Evolutionary conservation across 2,113 vertebrate genomes (phyloP), one percentile per base, ranked within the genome.

Genomic region (Clarias gariepinus): DNA sequence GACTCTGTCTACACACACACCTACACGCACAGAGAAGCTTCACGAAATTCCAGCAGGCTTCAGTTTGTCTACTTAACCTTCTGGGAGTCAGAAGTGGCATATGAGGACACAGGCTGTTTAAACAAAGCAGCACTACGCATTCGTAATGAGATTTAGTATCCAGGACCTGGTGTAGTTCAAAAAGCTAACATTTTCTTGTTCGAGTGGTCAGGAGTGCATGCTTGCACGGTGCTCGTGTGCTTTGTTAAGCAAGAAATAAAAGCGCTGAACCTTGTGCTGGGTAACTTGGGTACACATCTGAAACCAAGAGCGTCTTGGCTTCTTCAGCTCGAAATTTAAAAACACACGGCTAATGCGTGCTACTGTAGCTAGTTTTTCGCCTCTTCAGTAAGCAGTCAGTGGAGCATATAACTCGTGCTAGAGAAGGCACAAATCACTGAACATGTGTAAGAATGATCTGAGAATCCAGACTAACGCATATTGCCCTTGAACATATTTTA

Each of bases 51-150:
- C 53, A 71, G 61, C 87, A 88, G 82, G 69, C 53, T 41, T 19
- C 71, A 84, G 87, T 89, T 87, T 90, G 90, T 82, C 82, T 87
- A 79, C 80, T 74, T 89, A 90, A 85, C 88, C 88, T 85, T 84
- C 55, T 36, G 80, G 90, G 87, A 88, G 68, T 58, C 36, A 82
- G 25, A 71, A 69, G 60, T 69, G 86, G 77, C 68, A 77, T 83
- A 57, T 64, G 83, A 71, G 84, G 74, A 71, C 81, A 83, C 61
- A 74, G 55, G 58, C 13, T 58, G 84, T 71, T 81, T 86, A 86
- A 84, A 84, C 81, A 90, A 90, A 86, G 76, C 80, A 81, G 53
- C 68, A 16, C 57, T 71, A 69, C 41, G 61, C 82, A 87, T 85
- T 76, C 71, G 69, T 61, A 88, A 88, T 84, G 52, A 73, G 77